A percentile compares a stretch with the other conserved stretches of the same genome.
Evolutionary conservation across 2,113 vertebrate species (phyloP).

Genomic region (Cettia cetti): DNA sequence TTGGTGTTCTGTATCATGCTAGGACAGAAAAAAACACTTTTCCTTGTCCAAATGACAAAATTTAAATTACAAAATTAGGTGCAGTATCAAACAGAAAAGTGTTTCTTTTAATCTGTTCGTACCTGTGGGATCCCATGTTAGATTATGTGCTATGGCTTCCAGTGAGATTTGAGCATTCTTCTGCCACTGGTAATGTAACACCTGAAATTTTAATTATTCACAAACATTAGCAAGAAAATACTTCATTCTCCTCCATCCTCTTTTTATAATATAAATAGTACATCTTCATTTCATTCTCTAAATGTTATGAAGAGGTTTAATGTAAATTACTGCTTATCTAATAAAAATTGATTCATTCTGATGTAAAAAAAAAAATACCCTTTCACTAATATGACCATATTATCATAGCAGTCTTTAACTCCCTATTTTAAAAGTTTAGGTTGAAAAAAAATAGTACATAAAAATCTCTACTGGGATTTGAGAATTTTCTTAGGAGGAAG

Average conservation of each 20-base stretch:
- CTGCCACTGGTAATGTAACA: constrained; percentile 89
- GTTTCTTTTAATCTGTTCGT: background rate
- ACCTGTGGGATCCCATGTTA: constrained; percentile 96
- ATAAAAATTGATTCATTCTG: background rate
- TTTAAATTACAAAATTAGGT: background rate
- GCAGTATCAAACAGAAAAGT: background rate
- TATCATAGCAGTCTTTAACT: background rate
- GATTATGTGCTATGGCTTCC: constrained; percentile 82
- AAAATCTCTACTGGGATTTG: background rate
- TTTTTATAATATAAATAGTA: background rate
- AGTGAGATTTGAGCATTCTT: constrained; percentile 90
- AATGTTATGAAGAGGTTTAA: background rate
- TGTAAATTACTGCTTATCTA: background rate
- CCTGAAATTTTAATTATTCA: constrained; percentile 69
- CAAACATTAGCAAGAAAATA: background rate
- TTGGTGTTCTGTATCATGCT: background rate
- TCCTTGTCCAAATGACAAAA: background rate
- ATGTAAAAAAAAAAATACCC: background rate
- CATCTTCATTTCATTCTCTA: background rate
- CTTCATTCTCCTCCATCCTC: background rate
- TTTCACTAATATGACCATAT: background rate
- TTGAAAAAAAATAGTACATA: background rate
- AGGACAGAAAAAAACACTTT: background rate
- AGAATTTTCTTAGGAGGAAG: background rate
- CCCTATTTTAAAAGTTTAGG: background rate